Conservation (phyloP, 1,140 invertebrate genomes). For the Aricia agestis region DNA sequence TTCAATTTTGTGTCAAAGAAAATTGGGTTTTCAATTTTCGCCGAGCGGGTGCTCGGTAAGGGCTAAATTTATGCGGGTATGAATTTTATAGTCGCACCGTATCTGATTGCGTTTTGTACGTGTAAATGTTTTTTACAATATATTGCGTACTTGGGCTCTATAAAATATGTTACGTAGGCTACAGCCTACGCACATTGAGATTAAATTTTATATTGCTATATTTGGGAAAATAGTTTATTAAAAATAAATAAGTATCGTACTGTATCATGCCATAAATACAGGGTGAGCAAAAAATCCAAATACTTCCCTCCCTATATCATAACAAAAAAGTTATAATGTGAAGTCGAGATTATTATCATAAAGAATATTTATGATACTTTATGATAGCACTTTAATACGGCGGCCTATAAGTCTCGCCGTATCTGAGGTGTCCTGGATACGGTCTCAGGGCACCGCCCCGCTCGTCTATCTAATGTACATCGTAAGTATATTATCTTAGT, state of each 20-base stretch:
- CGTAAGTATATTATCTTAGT: neutral
- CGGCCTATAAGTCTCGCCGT: conserved; percentile 14
- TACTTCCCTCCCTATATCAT: neutral
- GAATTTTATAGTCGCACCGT: conserved; percentile 37
- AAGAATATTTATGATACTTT: conserved; percentile 10
- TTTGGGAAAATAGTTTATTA: no score
- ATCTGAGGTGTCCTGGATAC: conserved; percentile 7
- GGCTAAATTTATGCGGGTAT: conserved; percentile 34
- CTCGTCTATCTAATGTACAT: conserved; percentile 13
- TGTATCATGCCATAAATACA: neutral
- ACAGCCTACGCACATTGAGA: neutral
- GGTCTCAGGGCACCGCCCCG: neutral
- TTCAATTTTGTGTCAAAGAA: conserved; percentile 37
- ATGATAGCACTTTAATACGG: conserved; percentile 13
- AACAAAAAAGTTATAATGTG: conserved; percentile 1
- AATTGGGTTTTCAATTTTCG: conserved; percentile 41
- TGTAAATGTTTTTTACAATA: conserved; percentile 29
- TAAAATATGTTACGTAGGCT: neutral
- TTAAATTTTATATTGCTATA: neutral
- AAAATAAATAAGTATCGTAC: no score
- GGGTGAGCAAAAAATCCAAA: neutral
- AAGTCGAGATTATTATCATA: conserved; percentile 14
- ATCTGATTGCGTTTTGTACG: conserved; percentile 35
- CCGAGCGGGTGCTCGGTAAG: conserved; percentile 26
- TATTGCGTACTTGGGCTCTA: conserved; percentile 14